Base-by-base conservation (phyloP, 2,113 vertebrate species). In the Toxotes chatareus region DNA sequence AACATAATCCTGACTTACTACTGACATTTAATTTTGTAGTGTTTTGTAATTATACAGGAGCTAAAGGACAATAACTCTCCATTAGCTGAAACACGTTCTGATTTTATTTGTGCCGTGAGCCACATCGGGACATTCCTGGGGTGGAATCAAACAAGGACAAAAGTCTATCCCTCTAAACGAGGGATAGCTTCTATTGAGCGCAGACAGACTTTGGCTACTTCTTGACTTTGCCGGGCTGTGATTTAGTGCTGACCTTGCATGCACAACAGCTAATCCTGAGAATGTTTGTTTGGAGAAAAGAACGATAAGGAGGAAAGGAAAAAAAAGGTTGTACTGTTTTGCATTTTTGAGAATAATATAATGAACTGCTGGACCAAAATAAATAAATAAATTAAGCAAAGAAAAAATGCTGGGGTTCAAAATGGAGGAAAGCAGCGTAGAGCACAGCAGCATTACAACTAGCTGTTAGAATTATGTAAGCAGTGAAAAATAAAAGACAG, bases 241-340 rank as follows among this genome's bases (percentile, higher is more conserved):
- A 88, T 86, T 85, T 55, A 78, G n/a, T 12, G 67, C 65, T 55
- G 84, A 83, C 75, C 65, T 77, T 67, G 74, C 79, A 85, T 76
- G n/a, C 80, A 79, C 70, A 76, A 57, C 42, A 70, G 79, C 38
- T 73, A 86, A 77, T 90, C 76, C 83, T 38, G 68, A 44, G 36
- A 66, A 51, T 63, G 85, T 88, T 66, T 82, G 31, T 80, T 82
- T 51, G 75, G 36, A 31, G 38, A 61, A 51, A 32, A 76, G 38
- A 81, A 67, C 40, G 75, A 76, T 60, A 44, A 79, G n/a, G 44
- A 60, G 42, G n/a, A 17, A 27, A 65, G 9, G n/a, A 32, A 57
- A 17, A 76, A 56, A 23, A 62, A 53, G 36, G 13, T 4, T 40
- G 14, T 9, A 70, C 71, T 72, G 74, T 7, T 89, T 88, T 64